phyloP scores from a whole-genome alignment of 1,140 invertebrate species.

The Spodoptera litura region DNA sequence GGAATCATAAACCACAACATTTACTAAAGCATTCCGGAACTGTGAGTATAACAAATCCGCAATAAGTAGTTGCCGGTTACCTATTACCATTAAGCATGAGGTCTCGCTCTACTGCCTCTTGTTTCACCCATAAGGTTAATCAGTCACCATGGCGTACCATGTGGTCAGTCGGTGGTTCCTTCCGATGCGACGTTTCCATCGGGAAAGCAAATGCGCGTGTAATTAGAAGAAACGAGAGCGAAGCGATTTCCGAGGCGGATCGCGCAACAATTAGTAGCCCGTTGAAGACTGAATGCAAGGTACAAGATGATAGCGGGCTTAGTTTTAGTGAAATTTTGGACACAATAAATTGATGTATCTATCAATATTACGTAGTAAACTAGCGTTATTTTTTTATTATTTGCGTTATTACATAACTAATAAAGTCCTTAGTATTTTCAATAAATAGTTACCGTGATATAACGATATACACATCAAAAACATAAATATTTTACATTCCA shows the following conservation, averaged over 20 bases:
- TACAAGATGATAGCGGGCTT: constrained; percentile 18
- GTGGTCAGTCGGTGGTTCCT: constrained; percentile 45
- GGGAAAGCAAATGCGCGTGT: constrained; percentile 75
- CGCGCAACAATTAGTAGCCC: constrained; percentile 73
- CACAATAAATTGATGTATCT: not conserved
- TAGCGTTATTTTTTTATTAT: too few relatives aligned
- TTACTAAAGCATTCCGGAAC: not conserved
- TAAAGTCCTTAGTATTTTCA: too few relatives aligned
- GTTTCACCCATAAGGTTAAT: constrained; percentile 25
- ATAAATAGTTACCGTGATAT: too few relatives aligned
- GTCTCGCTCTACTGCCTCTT: not conserved
- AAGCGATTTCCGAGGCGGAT: constrained; percentile 80
- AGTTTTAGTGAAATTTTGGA: not conserved
- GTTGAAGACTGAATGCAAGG: constrained; percentile 44
- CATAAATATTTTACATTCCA: too few relatives aligned
- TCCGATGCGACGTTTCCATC: constrained; percentile 68
- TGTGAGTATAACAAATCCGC: not conserved
- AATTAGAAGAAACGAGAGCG: constrained; percentile 82
- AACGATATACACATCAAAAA: too few relatives aligned
- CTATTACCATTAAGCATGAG: not conserved
- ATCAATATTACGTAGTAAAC: too few relatives aligned
- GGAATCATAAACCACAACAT: not conserved
- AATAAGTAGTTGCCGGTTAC: not conserved
- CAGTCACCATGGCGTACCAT: constrained; percentile 18
- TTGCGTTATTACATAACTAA: too few relatives aligned